These are phyloP conservation scores for Streblospio benedicti DNA, from an alignment of 1,140 invertebrate genomes.

Conservation along the genomic window DNA sequence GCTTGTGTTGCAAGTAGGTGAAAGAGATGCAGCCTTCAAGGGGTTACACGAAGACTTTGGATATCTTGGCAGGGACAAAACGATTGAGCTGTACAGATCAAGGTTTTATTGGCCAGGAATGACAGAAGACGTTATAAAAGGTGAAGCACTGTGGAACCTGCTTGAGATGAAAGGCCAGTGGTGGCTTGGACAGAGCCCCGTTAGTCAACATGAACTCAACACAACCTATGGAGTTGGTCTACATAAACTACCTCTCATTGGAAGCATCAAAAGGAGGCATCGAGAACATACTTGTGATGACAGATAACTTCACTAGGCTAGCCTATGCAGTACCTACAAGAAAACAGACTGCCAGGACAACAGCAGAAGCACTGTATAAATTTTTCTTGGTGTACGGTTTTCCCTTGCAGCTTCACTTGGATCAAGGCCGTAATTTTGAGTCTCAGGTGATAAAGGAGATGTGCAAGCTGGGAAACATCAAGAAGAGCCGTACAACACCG, in stretches of 20 bases:
- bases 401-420: constrained; percentile 36
- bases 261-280: constrained; percentile 6
- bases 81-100: background rate
- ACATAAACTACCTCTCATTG: background rate
- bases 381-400: constrained; percentile 39
- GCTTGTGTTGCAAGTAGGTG: too few species aligned
- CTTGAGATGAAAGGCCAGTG: background rate
- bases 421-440: constrained; percentile 35
- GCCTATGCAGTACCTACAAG: constrained; percentile 37
- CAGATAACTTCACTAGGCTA: constrained; percentile 45
- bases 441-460: constrained; percentile 19
- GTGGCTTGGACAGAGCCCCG: background rate
- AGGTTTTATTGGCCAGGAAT: background rate
- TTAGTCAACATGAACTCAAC: background rate
- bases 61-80: constrained; percentile 5
- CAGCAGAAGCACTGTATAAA: constrained; percentile 37
- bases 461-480: constrained; percentile 19
- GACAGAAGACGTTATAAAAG: background rate
- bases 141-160: background rate
- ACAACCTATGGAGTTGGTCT: constrained; percentile 1
- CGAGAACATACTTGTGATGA: constrained; percentile 33
- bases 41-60: constrained; percentile 15
- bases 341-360: constrained; percentile 39
- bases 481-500: constrained; percentile 21
- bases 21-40: background rate